Conservation (phyloP, 2,888 invertebrate genomes). For the Drosophila quinaria region DNA sequence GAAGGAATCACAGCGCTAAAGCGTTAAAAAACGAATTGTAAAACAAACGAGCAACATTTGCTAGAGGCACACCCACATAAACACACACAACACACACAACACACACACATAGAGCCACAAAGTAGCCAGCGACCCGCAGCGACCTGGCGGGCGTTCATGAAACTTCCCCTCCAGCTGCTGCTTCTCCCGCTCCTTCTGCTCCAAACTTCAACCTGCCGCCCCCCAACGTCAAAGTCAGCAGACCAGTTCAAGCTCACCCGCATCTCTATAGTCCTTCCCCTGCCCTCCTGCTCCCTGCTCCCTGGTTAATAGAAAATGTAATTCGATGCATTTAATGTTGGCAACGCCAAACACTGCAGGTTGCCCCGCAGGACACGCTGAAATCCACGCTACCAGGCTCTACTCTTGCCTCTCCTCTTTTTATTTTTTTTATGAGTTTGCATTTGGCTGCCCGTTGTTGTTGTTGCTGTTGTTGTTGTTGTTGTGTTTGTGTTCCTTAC, state of each 20-base stretch:
- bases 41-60: constrained; percentile 77
- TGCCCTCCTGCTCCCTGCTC: neutral
- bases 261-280: constrained; percentile 9
- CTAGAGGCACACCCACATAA: constrained; percentile 44
- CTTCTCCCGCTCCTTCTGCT: constrained; percentile 16
- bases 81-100: constrained; percentile 18
- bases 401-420: constrained; percentile 41
- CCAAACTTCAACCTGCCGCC: neutral
- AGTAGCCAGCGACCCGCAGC: constrained; percentile 73
- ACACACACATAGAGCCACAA: constrained; percentile 40
- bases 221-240: constrained; percentile 50
- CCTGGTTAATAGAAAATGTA: constrained; percentile 76
- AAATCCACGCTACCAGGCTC: neutral
- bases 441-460: constrained; percentile 42
- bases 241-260: constrained; percentile 48
- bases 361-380: constrained; percentile 39
- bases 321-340: constrained; percentile 80
- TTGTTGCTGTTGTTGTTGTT: constrained; percentile 7
- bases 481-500: constrained; percentile 70
- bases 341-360: constrained; percentile 65
- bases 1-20: constrained; percentile 73
- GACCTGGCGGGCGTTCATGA: constrained; percentile 24
- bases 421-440: constrained; percentile 69
- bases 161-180: constrained; percentile 11
- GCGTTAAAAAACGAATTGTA: constrained; percentile 79